Evolutionary conservation across 1,140 invertebrate genomes (phyloP).

Genomic region (Probaryconus sp.): DNA sequence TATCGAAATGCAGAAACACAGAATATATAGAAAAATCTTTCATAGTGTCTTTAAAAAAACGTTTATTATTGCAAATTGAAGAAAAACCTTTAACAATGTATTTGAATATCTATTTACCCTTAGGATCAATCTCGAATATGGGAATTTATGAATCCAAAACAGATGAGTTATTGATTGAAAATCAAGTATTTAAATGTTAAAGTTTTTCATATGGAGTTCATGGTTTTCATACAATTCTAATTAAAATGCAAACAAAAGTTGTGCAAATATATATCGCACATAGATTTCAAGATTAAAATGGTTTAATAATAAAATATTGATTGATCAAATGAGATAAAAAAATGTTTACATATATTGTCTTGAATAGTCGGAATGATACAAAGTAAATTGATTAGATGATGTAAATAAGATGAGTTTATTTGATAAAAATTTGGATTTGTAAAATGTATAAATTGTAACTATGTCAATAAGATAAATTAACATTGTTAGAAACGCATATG

Average conservation of each 20-base stretch:
- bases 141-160: too few relatives aligned
- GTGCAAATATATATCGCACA: slow-evolving; percentile 19
- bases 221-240: slow-evolving; percentile 13
- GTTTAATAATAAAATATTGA: slow-evolving; percentile 50
- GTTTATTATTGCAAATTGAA: slow-evolving; percentile 22
- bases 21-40: not conserved
- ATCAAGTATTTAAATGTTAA: too few relatives aligned
- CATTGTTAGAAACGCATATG: slow-evolving; percentile 41
- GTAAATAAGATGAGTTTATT: slow-evolving; percentile 55
- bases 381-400: slow-evolving; percentile 56
- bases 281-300: slow-evolving; percentile 53
- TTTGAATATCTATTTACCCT: too few relatives aligned
- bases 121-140: too few relatives aligned
- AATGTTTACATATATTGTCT: slow-evolving; percentile 49
- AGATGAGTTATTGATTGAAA: too few relatives aligned
- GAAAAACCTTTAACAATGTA: too few relatives aligned
- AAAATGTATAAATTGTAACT: slow-evolving; percentile 44
- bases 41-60: not conserved
- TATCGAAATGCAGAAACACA: slow-evolving; percentile 9
- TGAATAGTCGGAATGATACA: slow-evolving; percentile 46
- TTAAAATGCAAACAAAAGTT: slow-evolving; percentile 29
- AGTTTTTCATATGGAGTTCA: too few relatives aligned
- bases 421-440: slow-evolving; percentile 36
- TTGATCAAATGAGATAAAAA: slow-evolving; percentile 51
- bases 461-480: slow-evolving; percentile 57